These are phyloP conservation scores for Lomographa bimaculata DNA, from an alignment of 2,888 invertebrate species.

Conservation along the genomic window DNA sequence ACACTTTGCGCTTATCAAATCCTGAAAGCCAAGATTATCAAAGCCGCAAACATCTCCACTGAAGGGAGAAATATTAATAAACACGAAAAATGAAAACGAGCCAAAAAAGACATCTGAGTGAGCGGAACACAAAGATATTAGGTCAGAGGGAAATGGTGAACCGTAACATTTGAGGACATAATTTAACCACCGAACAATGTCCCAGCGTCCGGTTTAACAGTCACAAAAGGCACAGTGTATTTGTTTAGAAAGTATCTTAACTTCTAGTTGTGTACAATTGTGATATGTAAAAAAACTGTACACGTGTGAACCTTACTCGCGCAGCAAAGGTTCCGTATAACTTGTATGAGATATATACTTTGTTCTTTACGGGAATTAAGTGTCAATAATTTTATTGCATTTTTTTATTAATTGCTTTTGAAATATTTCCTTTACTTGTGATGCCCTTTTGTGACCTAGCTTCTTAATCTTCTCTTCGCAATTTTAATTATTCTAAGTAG, in stretches of 20 bases:
- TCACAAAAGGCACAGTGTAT: conserved; percentile 30
- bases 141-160: conserved; percentile 52
- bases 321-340: too few relatives aligned
- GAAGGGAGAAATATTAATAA: conserved; percentile 35
- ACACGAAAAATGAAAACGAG: conserved; percentile 36
- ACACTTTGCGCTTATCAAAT: conserved; percentile 21
- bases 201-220: conserved; percentile 47
- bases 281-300: too few relatives aligned
- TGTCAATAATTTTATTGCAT: too few relatives aligned
- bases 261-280: too few relatives aligned
- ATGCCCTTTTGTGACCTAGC: too few relatives aligned
- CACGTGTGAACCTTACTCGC: too few relatives aligned
- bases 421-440: too few relatives aligned
- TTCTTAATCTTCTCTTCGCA: too few relatives aligned
- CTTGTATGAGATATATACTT: too few relatives aligned
- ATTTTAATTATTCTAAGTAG: too few relatives aligned
- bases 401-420: too few relatives aligned
- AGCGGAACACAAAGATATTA: conserved; percentile 42
- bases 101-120: conserved; percentile 31
- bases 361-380: too few relatives aligned
- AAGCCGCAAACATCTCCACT: conserved; percentile 22
- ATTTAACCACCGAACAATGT: conserved; percentile 58
- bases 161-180: conserved; percentile 56
- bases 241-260: conserved; percentile 26
- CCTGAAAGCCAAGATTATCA: conserved; percentile 22